Evolutionary conservation across 1,140 invertebrate species (phyloP), one percentile per base, ranked within the genome.

Genomic region (Bombus breviceps): DNA sequence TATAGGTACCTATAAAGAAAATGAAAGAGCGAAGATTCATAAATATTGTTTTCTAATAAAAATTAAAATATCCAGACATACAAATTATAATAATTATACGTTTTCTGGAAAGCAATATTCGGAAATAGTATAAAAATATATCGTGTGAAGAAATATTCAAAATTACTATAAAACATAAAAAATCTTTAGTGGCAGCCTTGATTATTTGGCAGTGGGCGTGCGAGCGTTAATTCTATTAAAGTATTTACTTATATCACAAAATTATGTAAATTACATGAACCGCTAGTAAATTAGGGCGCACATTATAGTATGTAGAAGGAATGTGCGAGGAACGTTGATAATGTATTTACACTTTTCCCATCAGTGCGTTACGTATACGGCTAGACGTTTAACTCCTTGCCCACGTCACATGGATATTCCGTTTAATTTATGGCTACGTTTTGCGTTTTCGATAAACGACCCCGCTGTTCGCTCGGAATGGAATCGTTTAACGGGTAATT

Each of bases 371-470:
- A 62, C 77, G 75, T 83, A 74, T 83, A 87, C 87, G 87, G 87
- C 91, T 90, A 91, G 86, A 91, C 91, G 88, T 91, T 89, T 89
- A 90, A 87, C 93, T 93, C 92, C 93, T 93, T 93, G 91, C 92
- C 92, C 88, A 89, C 93, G 91, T 92, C 92, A 90, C 92, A 92
- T 91, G 90, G 92, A 92, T 83, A 77, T 79, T 84, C 53, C 5
- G 39, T 69, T 28, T 80, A 80, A 85, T 85, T 85, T 80, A 85
- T 57, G 57, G 3, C 41, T 53, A 34, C n/a, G 75, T 71, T 71
- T 79, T 25, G 66, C 75, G 41, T 62, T 85, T 85, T 80, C 83
- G 75, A 85, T 85, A 43, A 80, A 85, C 77, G 57, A 57, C 57
- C 37, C 13, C 22, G 25, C 28, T n/a, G 64, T 75, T 64, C 37